Percentiles rank a stretch among this genome's conserved stretches.
These are phyloP conservation scores for Phrynocephalus guinanensis DNA, from an alignment of 2,797 vertebrate species.

Conservation along the genomic window DNA sequence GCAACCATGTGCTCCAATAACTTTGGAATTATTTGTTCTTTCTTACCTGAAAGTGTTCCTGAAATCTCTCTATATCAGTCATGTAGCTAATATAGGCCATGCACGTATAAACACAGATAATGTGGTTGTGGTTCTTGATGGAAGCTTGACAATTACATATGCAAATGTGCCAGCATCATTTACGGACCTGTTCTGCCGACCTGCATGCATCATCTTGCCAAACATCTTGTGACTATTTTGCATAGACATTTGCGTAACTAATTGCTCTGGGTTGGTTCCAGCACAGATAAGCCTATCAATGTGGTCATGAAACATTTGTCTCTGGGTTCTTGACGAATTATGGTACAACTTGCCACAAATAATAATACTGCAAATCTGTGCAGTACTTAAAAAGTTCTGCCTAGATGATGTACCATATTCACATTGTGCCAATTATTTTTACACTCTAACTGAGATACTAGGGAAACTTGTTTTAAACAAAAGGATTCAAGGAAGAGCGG, in stretches of 20 bases:
- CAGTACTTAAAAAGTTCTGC: background rate
- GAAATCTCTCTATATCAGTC: background rate
- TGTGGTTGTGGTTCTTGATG: conserved; percentile 44
- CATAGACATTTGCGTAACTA: conserved; percentile 14
- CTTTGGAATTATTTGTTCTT: background rate
- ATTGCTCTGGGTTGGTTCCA: conserved; percentile 9
- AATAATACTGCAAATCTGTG: background rate
- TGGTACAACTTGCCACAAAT: background rate
- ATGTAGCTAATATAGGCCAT: background rate
- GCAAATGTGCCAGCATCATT: conserved; percentile 59
- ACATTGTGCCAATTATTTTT: no score
- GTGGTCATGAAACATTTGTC: background rate
- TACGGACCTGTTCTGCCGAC: conserved; percentile 8
- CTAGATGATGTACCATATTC: background rate
- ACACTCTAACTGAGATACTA: background rate
- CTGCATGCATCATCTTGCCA: background rate
- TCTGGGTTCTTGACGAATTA: background rate
- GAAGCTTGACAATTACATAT: conserved; percentile 61
- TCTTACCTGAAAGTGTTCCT: background rate
- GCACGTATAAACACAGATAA: conserved; percentile 43
- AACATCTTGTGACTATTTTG: background rate
- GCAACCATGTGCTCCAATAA: no score
- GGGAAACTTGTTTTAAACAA: no score
- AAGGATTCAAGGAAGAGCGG: background rate
- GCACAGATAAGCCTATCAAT: conserved; percentile 24